Conservation (phyloP, 2,797 vertebrate species). For the Haliaeetus albicilla region DNA sequence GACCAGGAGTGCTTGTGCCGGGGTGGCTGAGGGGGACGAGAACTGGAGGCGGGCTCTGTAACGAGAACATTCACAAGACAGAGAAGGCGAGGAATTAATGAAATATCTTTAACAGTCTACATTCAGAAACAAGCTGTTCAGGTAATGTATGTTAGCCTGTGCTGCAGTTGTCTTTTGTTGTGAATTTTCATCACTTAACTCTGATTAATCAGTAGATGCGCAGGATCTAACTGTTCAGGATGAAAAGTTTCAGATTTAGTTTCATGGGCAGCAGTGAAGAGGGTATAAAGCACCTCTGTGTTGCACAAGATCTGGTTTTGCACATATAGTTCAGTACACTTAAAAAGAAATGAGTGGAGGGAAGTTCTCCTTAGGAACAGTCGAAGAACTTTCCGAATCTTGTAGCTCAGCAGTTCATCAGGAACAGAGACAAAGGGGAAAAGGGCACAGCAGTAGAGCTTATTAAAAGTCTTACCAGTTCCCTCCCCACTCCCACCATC, state of each 20-base stretch:
- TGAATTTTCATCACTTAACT: background rate
- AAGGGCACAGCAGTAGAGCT: background rate
- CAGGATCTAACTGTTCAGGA: background rate
- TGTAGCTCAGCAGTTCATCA: background rate
- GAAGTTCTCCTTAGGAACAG: background rate
- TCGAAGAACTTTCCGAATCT: background rate
- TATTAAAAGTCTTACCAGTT: background rate
- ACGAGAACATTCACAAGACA: background rate
- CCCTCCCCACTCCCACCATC: background rate
- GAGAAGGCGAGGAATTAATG: background rate
- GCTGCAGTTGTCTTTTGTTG: background rate
- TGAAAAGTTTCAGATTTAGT: background rate
- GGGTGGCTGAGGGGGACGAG: conserved; percentile 59
- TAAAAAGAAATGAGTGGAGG: background rate
- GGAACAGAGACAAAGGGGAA: background rate
- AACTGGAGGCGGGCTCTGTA: conserved; percentile 70
- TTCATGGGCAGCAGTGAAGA: background rate
- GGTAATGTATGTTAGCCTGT: background rate
- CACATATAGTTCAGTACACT: background rate
- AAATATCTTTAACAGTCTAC: background rate
- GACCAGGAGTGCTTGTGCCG: conserved; percentile 75
- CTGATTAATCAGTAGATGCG: background rate
- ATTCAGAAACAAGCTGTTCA: background rate
- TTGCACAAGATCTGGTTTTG: background rate
- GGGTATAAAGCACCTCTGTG: background rate